Base-by-base conservation (phyloP, 1,140 invertebrate species). In the Halyomorpha halys region DNA sequence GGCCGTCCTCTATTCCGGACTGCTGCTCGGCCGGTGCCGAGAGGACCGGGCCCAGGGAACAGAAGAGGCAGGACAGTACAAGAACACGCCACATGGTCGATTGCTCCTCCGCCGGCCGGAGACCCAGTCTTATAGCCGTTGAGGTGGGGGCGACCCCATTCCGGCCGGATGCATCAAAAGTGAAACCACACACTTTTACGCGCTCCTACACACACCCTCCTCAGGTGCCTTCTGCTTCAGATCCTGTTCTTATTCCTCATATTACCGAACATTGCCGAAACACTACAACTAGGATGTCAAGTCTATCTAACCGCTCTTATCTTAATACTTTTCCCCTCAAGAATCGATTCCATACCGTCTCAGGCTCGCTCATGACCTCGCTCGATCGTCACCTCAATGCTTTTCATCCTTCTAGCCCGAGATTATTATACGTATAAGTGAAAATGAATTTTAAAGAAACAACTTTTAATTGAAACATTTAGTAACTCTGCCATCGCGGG, bases 1-100 rank as follows among this genome's bases (percentile, higher is more conserved):
- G 65, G 4, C 74, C 75, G 27, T 79, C 75, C 44, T 76, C 78
- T 66, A 76, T 34, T 2, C 44, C 23, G 16, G 59, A 65, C 6
- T 65, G n/a, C 34, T 65, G n/a, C 34, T 65, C 64, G 34, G 54
- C n/a, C 27, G 44, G 60, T 15, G 59, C 30, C 15, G 69, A 65
- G 13, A 63, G 67, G 44, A 66, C 67, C 0, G 63, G 68, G 39
- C 59, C 59, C 49, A 64, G 60, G 39, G 59, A 65, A n/a, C n/a
- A n/a, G 34, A 30, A 23, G 16, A 62, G 23, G 21, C 56, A 25
- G 59, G 30, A 51, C 39, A 54, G 61, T 13, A 63, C 47, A 19
- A 59, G 27, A 59, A 34, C 54, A 49, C 47, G 47, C 19, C 47
- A 21, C n/a, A 19, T 18, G 47, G 3, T 19, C 3, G 47, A 49